Conservation (phyloP, 2,797 vertebrate species). For the Chloroceryle amazona region DNA sequence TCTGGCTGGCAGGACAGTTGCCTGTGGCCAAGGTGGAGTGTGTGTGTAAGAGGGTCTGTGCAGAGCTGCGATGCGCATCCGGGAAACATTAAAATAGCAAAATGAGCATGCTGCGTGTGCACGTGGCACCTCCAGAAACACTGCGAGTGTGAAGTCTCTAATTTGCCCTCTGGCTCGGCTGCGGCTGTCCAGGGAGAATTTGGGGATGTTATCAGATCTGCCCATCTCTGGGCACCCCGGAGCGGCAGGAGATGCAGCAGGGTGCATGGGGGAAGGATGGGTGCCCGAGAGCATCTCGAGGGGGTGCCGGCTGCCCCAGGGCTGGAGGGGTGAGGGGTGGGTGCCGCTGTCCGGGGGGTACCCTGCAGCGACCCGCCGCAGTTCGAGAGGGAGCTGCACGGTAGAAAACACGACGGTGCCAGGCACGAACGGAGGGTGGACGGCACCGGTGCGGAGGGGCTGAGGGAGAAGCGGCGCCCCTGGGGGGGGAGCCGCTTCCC, state of each 20-base stretch:
- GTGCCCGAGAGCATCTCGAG: neutral
- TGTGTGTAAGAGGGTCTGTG: neutral
- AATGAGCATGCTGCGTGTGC: neutral
- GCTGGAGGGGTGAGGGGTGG: neutral
- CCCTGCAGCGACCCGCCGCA: neutral
- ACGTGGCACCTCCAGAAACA: neutral
- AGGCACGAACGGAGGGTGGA: neutral
- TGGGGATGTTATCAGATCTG: neutral
- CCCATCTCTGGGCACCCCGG: neutral
- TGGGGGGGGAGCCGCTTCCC: neutral
- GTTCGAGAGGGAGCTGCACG: neutral
- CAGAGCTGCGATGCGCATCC: neutral
- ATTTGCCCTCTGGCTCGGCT: neutral
- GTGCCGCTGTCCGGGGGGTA: neutral
- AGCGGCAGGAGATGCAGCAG: neutral
- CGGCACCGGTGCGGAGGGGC: neutral
- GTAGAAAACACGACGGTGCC: neutral
- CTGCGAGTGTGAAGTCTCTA: neutral
- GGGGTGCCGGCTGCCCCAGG: neutral
- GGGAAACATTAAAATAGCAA: slow-evolving; percentile 31
- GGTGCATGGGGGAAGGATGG: neutral
- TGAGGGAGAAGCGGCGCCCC: neutral
- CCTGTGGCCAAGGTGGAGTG: neutral
- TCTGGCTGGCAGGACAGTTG: neutral
- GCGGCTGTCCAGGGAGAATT: neutral